These are phyloP conservation scores for Noctua janthina DNA, from an alignment of 2,888 invertebrate genomes.

Conservation along the genomic window DNA sequence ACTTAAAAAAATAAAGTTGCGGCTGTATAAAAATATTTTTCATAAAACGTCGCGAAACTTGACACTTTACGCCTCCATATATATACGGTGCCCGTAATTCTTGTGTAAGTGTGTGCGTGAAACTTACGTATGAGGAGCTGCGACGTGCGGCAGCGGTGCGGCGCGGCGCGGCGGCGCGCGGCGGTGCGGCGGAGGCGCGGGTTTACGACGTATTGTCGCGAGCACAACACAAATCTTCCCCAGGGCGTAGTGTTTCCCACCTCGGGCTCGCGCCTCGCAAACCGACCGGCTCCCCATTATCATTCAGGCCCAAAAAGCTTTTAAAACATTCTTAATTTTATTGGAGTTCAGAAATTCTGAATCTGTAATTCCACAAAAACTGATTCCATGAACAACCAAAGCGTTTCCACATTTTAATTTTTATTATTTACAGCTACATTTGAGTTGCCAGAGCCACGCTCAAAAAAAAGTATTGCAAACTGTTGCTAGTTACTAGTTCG, in stretches of 20 bases:
- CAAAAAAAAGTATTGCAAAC: conserved; percentile 47
- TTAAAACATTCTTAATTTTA: conserved; percentile 77
- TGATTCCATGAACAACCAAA: conserved; percentile 12
- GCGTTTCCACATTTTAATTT: conserved; percentile 14
- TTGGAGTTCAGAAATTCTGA: conserved; percentile 63
- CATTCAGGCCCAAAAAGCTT: conserved; percentile 75
- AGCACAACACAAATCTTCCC: conserved; percentile 76
- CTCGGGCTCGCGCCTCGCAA: conserved; percentile 50
- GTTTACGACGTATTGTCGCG: conserved; percentile 71
- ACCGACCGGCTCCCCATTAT: conserved; percentile 67
- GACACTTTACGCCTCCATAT: conserved; percentile 67
- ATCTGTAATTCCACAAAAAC: conserved; percentile 44
- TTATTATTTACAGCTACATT: conserved; percentile 10
- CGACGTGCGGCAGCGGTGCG: conserved; percentile 42
- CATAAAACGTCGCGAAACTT: conserved; percentile 68
- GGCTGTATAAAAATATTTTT: conserved; percentile 66
- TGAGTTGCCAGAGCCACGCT: conserved; percentile 17
- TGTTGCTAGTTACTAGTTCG: conserved; percentile 49
- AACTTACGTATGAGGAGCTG: conserved; percentile 64
- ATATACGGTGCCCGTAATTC: conserved; percentile 59
- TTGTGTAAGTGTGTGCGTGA: conserved; percentile 59
- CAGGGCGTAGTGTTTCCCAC: conserved; percentile 68
- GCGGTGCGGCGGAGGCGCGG: conserved; percentile 47
- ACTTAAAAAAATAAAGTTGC: conserved; percentile 64
- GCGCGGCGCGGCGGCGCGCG: background rate